Conservation (phyloP, 1,140 invertebrate genomes). For the Apis dorsata region DNA sequence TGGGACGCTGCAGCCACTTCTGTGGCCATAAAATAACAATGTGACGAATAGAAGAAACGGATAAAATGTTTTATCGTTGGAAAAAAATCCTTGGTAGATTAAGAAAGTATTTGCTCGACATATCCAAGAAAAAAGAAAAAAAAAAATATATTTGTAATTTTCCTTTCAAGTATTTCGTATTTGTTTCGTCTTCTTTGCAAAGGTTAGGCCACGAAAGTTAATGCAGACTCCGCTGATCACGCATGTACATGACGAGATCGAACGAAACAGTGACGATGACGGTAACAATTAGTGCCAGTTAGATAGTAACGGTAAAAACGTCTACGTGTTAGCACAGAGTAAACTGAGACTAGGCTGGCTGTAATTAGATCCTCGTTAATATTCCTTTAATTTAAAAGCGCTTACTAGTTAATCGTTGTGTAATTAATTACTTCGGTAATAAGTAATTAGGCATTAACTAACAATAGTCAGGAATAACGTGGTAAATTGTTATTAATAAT, state of each 20-base stretch:
- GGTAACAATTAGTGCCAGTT: slow-evolving; percentile 42
- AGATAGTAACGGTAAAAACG: slow-evolving; percentile 42
- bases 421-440: slow-evolving; percentile 46
- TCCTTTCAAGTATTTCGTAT: not conserved
- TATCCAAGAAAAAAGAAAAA: no score
- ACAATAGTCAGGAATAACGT: slow-evolving; percentile 41
- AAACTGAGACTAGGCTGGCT: slow-evolving; percentile 50
- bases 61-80: no score
- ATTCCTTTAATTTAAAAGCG: slow-evolving; percentile 41
- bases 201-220: not conserved
- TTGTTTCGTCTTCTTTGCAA: not conserved
- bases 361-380: slow-evolving; percentile 42
- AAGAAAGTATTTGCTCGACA: no score
- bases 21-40: not conserved
- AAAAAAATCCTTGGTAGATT: no score
- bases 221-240: not conserved
- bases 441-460: slow-evolving; percentile 50
- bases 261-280: slow-evolving; percentile 38
- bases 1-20: not conserved
- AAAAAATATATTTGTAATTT: no score
- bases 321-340: slow-evolving; percentile 50
- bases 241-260: not conserved
- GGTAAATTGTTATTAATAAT: slow-evolving; percentile 49
- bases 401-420: slow-evolving; percentile 52
- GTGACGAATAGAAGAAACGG: no score